Evolutionary conservation across 1,140 invertebrate genomes (phyloP), one percentile per base, ranked within the genome.

Genomic region (Aphelenchoides avenae): DNA sequence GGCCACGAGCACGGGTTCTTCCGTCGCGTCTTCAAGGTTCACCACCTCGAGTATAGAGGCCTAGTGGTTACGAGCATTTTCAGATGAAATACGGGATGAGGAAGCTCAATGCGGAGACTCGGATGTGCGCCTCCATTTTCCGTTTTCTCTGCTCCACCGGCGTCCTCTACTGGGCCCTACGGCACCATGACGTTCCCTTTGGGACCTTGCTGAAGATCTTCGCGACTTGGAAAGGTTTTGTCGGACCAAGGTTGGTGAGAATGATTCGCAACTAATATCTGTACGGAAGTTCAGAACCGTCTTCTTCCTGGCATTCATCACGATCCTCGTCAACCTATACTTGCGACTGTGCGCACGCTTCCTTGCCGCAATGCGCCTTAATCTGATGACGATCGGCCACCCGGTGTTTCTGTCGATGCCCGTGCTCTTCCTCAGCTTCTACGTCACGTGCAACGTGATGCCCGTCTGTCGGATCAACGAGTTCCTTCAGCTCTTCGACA

Each of bases 41-140:
- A 31, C 44, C 24, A n/a, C n/a, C n/a, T n/a, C n/a, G n/a, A n/a
- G n/a, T n/a, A n/a, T n/a, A n/a, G n/a, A n/a, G n/a, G n/a, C n/a
- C n/a, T n/a, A n/a, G n/a, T n/a, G n/a, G n/a, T n/a, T n/a, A n/a
- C n/a, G n/a, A n/a, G 13, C 30, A 22, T 26, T 29, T 73, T 42
- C 24, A 74, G 60, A 30, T 76, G n/a, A 73, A 76, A 49, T 72
- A 68, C 29, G 73, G 71, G 13, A 36, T 71, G 13, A 39, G 66
- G 6, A 71, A 65, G 29, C 31, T 71, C 24, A 70, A 64, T 37
- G 26, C 34, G 9, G 40, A 66, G 2, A 74, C 66, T 6, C 44
- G 66, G 18, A 31, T 70, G 3, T 37, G 36, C n/a, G 36, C 58
- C 18, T 52, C 57, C 9, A 7, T 61, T 13, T 26, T 64, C 27